Conservation (phyloP, 2,797 vertebrate species). For the Gallinago solitaria region DNA sequence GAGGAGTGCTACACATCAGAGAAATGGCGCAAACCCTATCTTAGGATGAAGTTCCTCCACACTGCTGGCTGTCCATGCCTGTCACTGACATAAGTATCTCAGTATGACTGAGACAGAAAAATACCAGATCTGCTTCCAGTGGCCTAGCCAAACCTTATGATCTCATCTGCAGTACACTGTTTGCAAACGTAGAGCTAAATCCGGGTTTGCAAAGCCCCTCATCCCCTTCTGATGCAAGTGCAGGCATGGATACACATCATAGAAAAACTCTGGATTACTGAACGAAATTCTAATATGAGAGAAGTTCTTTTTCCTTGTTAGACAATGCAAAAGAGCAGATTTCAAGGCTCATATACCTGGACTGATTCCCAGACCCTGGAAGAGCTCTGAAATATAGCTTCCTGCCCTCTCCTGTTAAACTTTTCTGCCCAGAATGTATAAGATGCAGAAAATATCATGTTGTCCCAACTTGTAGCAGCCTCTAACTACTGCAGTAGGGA, state of each 20-base stretch:
- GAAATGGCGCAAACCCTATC: background rate
- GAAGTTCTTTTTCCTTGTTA: background rate
- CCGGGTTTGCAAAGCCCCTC: background rate
- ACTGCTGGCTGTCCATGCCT: background rate
- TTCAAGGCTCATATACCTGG: background rate
- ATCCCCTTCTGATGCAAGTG: background rate
- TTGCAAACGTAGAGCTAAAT: background rate
- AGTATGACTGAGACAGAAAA: background rate
- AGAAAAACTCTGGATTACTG: background rate
- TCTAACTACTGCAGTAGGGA: background rate
- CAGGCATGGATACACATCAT: fast-evolving
- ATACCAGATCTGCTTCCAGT: background rate
- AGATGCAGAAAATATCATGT: background rate
- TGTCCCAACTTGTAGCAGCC: background rate
- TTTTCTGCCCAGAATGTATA: background rate
- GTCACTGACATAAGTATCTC: background rate
- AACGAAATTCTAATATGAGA: background rate
- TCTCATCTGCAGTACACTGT: background rate
- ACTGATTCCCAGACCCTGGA: background rate
- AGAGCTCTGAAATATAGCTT: background rate
- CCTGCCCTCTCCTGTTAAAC: background rate
- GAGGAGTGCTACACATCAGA: background rate
- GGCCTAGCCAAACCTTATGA: background rate
- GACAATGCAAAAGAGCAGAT: background rate
- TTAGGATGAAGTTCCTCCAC: background rate